A percentile compares a stretch with the other conserved stretches of the same genome.
Conservation (phyloP, 1,140 invertebrate species). For the Agraylea sexmaculata region DNA sequence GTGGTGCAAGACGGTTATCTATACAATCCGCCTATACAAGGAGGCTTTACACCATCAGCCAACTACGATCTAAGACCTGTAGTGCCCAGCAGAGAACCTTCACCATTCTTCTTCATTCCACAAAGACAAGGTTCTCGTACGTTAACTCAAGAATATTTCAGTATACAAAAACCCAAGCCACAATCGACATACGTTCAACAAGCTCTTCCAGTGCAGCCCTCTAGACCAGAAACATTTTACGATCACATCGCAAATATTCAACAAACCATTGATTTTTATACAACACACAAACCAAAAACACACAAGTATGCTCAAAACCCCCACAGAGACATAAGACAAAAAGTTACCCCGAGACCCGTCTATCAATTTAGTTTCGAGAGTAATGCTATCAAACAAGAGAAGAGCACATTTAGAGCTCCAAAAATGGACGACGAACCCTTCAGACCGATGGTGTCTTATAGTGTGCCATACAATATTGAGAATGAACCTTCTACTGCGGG, state of each 20-base stretch:
- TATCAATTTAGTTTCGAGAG: constrained; percentile 37
- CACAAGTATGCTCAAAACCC: constrained; percentile 25
- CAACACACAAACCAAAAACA: constrained; percentile 37
- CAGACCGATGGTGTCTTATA: constrained; percentile 50
- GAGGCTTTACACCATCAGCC: constrained; percentile 28
- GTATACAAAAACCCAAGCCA: constrained; percentile 33
- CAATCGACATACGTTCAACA: constrained; percentile 22
- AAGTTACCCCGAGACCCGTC: constrained; percentile 30
- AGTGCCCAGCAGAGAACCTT: constrained; percentile 29
- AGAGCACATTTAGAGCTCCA: constrained; percentile 37
- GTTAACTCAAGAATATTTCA: constrained; percentile 38
- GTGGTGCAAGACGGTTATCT: constrained; percentile 10
- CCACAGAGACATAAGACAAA: constrained; percentile 38
- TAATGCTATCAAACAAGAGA: constrained; percentile 28
- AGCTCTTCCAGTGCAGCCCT: constrained; percentile 19
- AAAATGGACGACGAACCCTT: constrained; percentile 46
- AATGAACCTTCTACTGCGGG: constrained; percentile 43
- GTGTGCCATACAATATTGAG: constrained; percentile 42
- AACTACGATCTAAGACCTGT: constrained; percentile 35
- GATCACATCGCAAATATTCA: constrained; percentile 42
- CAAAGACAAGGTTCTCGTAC: constrained; percentile 39
- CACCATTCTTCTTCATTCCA: constrained; percentile 33
- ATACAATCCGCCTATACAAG: constrained; percentile 24
- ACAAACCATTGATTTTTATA: constrained; percentile 40
- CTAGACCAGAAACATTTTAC: constrained; percentile 34